A percentile compares a stretch with the other conserved stretches of the same genome.
phyloP scores from a whole-genome alignment of 1,140 invertebrate genomes.

The Calliphora vicina region DNA sequence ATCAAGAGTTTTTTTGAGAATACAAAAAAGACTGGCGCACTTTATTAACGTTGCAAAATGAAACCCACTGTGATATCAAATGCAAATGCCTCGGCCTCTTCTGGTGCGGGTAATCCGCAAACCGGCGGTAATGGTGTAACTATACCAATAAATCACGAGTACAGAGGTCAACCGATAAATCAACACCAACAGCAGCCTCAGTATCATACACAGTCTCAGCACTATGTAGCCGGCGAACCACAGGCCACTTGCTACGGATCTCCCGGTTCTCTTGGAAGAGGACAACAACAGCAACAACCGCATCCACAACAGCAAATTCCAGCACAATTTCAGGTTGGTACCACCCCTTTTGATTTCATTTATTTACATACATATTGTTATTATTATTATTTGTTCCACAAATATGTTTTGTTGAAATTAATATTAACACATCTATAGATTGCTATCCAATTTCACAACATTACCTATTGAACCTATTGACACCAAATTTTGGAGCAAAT shows the following conservation, averaged over 20 bases:
- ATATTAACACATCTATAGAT: no score
- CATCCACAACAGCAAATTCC: slow-evolving; percentile 42
- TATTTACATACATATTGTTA: no score
- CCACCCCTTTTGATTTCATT: no score
- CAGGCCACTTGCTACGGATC: neutral
- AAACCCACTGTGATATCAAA: slow-evolving; percentile 60
- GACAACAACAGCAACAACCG: neutral
- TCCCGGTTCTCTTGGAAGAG: neutral
- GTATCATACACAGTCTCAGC: slow-evolving; percentile 42
- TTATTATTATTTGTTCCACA: no score
- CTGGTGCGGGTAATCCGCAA: slow-evolving; percentile 38
- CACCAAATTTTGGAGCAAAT: no score
- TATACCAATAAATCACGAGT: slow-evolving; percentile 57
- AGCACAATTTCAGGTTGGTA: slow-evolving; percentile 55
- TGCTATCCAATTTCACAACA: no score
- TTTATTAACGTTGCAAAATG: slow-evolving; percentile 39
- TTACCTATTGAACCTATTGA: no score
- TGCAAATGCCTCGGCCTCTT: slow-evolving; percentile 42
- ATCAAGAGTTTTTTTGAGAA: neutral
- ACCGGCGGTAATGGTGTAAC: slow-evolving; percentile 40
- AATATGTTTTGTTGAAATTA: no score
- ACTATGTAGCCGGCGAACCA: slow-evolving; percentile 18
- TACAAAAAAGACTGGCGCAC: neutral
- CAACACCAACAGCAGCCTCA: slow-evolving; percentile 44
- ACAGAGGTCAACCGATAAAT: slow-evolving; percentile 39